Base-by-base conservation (phyloP, 2,113 vertebrate genomes). In the Labrus mixtus region DNA sequence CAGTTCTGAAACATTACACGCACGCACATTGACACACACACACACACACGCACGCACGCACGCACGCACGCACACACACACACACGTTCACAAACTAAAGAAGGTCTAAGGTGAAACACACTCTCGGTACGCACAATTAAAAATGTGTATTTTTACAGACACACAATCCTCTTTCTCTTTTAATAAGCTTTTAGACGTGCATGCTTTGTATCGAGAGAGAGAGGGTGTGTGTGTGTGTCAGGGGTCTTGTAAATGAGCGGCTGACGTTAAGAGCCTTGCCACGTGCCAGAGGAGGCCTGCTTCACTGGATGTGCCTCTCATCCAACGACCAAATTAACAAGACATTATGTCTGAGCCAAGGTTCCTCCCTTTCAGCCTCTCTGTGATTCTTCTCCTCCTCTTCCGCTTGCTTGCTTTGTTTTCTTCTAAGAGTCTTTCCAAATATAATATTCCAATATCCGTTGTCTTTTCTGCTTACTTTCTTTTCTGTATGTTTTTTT, bases 161-260 rank as follows among this genome's bases (percentile, higher is more conserved):
- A 78, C 51, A 68, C 53, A 69, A 54, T 29, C 20, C 39, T 54
- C 39, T 50, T 36, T 65, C 36, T 64, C 61, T 33, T 41, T 20
- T 68, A 76, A 72, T 77, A 72, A 53, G 66, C 43, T 81, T 83
- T 85, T 81, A 73, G 71, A 61, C 39, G 59, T 76, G 59, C 55
- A 56, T 83, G 15, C n/a, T 8, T 56, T 68, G 59, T 29, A 13
- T 59, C 6, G 12, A 4, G 29, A 33, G 29, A 33, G 29, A 33
- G 6, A 36, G 25, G 37, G 59, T 62, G 70, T 69, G 57, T 62
- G 70, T 71, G 60, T 71, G 75, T 73, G 68, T 83, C 81, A 51
- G 69, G 90, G 90, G 91, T 84, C 90, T 92, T 76, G 72, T 93
- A 91, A 93, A 93, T 65, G 78, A 69, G 81, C 50, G 37, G 60